These are phyloP conservation scores for Caenorhabditis parvicauda DNA, from an alignment of 2,888 invertebrate species.

Conservation along the genomic window DNA sequence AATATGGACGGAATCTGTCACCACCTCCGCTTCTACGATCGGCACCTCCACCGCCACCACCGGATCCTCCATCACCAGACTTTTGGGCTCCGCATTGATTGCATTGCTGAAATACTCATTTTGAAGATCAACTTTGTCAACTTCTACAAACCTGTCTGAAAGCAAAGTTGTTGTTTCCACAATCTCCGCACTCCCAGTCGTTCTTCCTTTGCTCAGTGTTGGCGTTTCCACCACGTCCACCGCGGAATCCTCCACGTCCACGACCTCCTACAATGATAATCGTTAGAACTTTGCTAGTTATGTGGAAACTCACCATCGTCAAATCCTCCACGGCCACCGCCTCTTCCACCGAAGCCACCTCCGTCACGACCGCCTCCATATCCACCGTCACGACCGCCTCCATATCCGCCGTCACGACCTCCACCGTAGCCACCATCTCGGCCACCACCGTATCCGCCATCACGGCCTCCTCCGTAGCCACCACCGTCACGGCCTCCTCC, in stretches of 20 bases:
- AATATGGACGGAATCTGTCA: slow-evolving; percentile 7
- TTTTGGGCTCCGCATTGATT: slow-evolving; percentile 37
- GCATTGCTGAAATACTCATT: slow-evolving; percentile 23
- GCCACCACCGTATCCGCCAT: slow-evolving; percentile 18
- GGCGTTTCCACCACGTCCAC: slow-evolving; percentile 31
- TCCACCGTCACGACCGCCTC: slow-evolving; percentile 12
- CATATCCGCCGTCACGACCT: slow-evolving; percentile 4
- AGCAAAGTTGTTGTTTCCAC: slow-evolving; percentile 58
- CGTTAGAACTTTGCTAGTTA: too few relatives aligned
- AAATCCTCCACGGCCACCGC: slow-evolving; percentile 24
- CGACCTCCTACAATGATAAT: slow-evolving; percentile 24
- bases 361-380: slow-evolving; percentile 10
- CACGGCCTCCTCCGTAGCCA: slow-evolving; percentile 63
- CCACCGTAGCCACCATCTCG: slow-evolving; percentile 5
- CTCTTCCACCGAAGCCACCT: slow-evolving; percentile 18
- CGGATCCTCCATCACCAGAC: slow-evolving; percentile 17
- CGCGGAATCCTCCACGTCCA: slow-evolving; percentile 16
- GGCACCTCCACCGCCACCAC: slow-evolving; percentile 20
- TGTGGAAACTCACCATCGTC: slow-evolving; percentile 23
- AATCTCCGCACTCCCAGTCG: slow-evolving; percentile 55
- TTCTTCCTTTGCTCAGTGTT: slow-evolving; percentile 48
- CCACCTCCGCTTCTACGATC: slow-evolving; percentile 11
- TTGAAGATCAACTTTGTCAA: neutral
- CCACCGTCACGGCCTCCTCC: slow-evolving; percentile 19
- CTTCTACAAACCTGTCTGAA: slow-evolving; percentile 38